Evolutionary conservation across 2,888 invertebrate genomes (phyloP), one percentile per base, ranked within the genome.

Genomic region (Spodoptera exigua): DNA sequence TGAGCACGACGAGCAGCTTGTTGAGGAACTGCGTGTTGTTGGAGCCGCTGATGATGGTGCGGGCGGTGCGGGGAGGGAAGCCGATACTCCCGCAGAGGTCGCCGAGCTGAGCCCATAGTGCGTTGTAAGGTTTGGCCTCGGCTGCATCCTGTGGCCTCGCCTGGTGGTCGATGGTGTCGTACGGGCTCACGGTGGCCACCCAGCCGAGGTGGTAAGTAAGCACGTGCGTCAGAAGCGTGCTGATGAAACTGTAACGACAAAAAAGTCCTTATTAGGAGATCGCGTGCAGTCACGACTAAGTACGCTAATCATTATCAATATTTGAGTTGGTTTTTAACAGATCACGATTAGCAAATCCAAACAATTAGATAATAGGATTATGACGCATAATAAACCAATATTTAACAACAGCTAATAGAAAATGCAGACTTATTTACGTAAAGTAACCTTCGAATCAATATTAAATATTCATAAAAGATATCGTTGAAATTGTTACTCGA

Each of bases 121-220:
- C 98, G 90, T 98, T 98, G 88, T 98, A 98, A 0, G 98, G 97
- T 1, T 83, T 82, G 0, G 76, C 40, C 3, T 80, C 76, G 0
- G 47, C 13, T 1, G 55, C 1, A 13, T 76, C 60, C 11, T 67
- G 41, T 2, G 70, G 55, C 82, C 96, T 95, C 34, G 79, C 69
- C n/a, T 80, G 80, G 12, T 83, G 81, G 52, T 89, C 89, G 40
- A 88, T 74, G 58, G 85, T 84, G 58, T 92, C 94, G 78, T 93
- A 94, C 0, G 94, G 94, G 67, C 94, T 94, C 13, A 98, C 96
- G 0, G 98, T 97, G 32, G 97, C 95, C 56, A 98, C 98, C 98
- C 98, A 98, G 14, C 98, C 98, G 37, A 98, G 95, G 86, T 98
- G 98, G 88, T 98, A 96, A 0, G 98, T 98, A 52, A 98, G 92